A percentile compares a stretch with the other conserved stretches of the same genome.
Conservation (phyloP, 1,140 invertebrate species). For the Atta colombica region DNA sequence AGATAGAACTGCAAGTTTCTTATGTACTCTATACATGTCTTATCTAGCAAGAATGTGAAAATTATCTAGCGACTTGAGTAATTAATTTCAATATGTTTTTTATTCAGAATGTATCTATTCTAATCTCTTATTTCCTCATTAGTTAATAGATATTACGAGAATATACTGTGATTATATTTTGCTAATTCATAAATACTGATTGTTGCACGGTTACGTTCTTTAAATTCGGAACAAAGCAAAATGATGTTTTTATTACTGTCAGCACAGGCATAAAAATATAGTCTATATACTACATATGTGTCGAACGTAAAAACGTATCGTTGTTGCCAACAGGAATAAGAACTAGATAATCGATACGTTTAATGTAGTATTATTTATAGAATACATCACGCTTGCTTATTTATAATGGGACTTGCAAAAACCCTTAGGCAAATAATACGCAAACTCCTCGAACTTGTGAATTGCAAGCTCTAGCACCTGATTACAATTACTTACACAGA, state of each 20-base stretch:
- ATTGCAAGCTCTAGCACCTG: slow-evolving; percentile 37
- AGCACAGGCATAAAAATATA: not conserved
- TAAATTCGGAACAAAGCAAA: slow-evolving; percentile 13
- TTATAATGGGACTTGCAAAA: slow-evolving; percentile 59
- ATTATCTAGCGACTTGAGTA: not conserved
- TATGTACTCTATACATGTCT: slow-evolving; percentile 27
- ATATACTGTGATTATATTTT: slow-evolving; percentile 31
- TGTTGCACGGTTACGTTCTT: not conserved
- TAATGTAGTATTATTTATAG: slow-evolving; percentile 50
- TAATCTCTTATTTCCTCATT: not conserved
- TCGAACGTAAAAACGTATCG: slow-evolving; percentile 19
- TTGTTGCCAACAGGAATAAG: slow-evolving; percentile 26
- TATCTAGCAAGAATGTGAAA: not conserved
- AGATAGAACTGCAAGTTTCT: slow-evolving; percentile 64
- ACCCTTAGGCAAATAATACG: slow-evolving; percentile 65
- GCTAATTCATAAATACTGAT: not conserved
- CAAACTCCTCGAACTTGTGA: slow-evolving; percentile 40
- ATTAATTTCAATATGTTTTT: slow-evolving; percentile 27
- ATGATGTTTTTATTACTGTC: slow-evolving; percentile 1
- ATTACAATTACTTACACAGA: slow-evolving; percentile 67
- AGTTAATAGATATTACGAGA: not conserved
- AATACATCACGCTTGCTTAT: slow-evolving; percentile 43
- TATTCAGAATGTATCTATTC: not conserved
- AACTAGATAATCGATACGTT: slow-evolving; percentile 40
- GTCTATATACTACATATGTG: slow-evolving; percentile 19